phyloP scores from a whole-genome alignment of 37 sponge, comb jelly and placozoan species.

The Mnemiopsis leidyi region DNA sequence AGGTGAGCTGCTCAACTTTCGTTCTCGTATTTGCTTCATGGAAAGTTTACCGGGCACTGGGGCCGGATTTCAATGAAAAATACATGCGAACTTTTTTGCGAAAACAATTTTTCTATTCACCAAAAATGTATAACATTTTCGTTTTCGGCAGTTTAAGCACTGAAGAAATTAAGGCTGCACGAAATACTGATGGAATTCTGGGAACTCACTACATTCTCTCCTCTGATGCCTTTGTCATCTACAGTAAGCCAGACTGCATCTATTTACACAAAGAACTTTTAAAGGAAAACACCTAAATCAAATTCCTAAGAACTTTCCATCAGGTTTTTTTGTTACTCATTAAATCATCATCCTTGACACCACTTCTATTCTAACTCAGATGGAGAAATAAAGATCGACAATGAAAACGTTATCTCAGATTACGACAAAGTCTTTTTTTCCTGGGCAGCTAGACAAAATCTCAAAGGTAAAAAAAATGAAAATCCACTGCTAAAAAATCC shows the following conservation, averaged over 20 bases:
- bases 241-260: background rate
- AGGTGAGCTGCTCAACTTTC: constrained; percentile 5
- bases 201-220: constrained; percentile 12
- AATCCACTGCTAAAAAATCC: no score
- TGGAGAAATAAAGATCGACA: background rate
- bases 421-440: background rate
- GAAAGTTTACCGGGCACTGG: no score
- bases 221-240: background rate
- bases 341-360: background rate
- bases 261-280: no score
- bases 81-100: no score
- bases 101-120: no score
- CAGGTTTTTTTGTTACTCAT: background rate
- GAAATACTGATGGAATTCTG: background rate
- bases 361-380: background rate
- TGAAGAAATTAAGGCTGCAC: background rate
- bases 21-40: no score
- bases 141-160: background rate
- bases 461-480: background rate
- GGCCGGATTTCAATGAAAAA: no score
- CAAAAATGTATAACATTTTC: no score
- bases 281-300: no score
- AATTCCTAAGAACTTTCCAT: no score
- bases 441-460: background rate
- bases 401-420: background rate